Evolutionary conservation across 2,797 vertebrate genomes (phyloP), one percentile per base, ranked within the genome.

Genomic region (Enteromius anoplus): DNA sequence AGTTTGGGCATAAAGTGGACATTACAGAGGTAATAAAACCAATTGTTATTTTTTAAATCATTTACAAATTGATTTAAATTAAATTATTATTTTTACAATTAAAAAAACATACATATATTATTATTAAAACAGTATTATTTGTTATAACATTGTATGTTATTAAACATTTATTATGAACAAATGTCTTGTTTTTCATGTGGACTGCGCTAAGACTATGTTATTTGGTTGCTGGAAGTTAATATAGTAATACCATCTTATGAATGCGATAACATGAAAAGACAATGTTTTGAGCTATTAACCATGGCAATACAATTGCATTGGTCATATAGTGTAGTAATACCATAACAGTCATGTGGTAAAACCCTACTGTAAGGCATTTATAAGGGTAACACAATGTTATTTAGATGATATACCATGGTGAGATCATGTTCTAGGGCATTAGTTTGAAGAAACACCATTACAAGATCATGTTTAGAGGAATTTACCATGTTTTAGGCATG

Each of bases 1-100:
- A 95, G 47, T 90, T 92, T 88, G 89, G 88, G 60, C 92, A 92
- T 86, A 96, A 95, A 93, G 92, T 92, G 66, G 93, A 94, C 88
- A 93, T 95, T 51, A 93, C 91, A 86, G 94, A 96, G 92, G 94
- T 96, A 90, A 77, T 23, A 29, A 21, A 45, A n/a, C 11, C 51
- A 26, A 11, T 3, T 40, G 5, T 55, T 37, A 34, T n/a, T 17
- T 45, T 76, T 62, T 1, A 37, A 21, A 10, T 26, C 3, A 58
- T 40, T 7, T 23, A 4, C 5, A 42, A 17, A 60, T 58, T 0
- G 2, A 26, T 60, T 26, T 60, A 12, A 5, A 60, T 5, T 58
- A 23, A 4, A 55, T 23, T 11, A 23, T 23, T 23, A 23, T 58
- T 23, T 10, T 23, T n/a, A 29, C 12, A 34, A 17, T 66, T 14